phyloP scores from a whole-genome alignment of 2,797 vertebrate genomes.

The Netta rufina region DNA sequence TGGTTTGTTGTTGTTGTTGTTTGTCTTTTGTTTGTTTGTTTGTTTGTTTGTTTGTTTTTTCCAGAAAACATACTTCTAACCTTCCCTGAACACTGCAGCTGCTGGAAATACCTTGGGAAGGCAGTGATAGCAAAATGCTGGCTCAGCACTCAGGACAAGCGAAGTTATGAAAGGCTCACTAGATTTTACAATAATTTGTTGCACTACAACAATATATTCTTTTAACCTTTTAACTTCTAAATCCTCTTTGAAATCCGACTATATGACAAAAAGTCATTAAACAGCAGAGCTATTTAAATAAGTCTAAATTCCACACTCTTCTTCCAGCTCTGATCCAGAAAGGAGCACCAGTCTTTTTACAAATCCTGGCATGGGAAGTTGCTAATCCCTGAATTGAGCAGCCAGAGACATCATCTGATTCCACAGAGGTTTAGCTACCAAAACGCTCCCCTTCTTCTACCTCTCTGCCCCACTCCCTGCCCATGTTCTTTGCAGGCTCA shows the following conservation, averaged over 20 bases:
- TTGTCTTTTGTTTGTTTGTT: too few species aligned
- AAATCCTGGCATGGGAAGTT: not conserved
- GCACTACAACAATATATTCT: not conserved
- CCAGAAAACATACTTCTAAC: not conserved
- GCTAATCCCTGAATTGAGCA: not conserved
- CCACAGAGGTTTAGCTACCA: not conserved
- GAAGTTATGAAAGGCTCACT: not conserved
- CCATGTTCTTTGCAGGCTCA: not conserved
- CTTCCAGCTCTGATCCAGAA: not conserved
- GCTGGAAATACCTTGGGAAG: slow-evolving; percentile 1
- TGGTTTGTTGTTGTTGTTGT: not conserved
- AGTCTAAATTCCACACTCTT: not conserved
- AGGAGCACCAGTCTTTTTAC: not conserved
- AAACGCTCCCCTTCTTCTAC: not conserved
- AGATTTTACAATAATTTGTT: not conserved
- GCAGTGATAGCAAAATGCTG: not conserved
- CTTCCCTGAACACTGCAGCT: not conserved
- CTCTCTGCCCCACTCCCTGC: not conserved
- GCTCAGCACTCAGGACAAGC: not conserved
- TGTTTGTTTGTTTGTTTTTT: too few species aligned
- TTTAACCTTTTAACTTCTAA: slow-evolving; percentile 1
- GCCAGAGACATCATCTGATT: not conserved
- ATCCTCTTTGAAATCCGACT: not conserved
- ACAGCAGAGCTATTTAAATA: not conserved
- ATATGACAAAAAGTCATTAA: not conserved